Evolutionary conservation across 2,888 invertebrate species (phyloP), one percentile per base, ranked within the genome.

Genomic region (Ametastegia equiseti): DNA sequence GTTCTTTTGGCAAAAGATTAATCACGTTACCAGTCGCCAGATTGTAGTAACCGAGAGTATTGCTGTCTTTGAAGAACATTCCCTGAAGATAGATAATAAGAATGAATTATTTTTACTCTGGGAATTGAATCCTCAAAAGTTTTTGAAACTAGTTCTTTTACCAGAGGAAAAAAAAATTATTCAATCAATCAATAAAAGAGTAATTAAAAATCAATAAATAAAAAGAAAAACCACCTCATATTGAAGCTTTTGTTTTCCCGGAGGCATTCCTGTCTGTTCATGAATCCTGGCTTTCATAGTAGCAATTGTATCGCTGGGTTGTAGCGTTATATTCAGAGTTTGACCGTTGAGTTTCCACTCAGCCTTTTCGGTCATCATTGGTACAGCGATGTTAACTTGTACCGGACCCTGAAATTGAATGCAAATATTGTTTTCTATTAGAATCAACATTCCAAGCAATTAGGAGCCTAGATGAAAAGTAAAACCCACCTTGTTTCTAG

Each of bases 261-360:
- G 97, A 63, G 98, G 98, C 96, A 99, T 97, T 84, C 97, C 97
- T 81, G 97, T 97, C 85, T 95, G 94, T 90, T 97, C 96, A 84
- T 97, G 95, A 86, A 99, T 94, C 90, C 96, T 95, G 13, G 95
- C 95, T 93, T 99, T 99, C 86, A 99, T 94, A 80, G 95, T 96
- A 15, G 96, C 94, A n/a, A 98, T 96, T 0, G 95, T 93, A 85
- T 98, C 97, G 15, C 94, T 94, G 15, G 97, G 93, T 57, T 97
- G 95, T 88, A 99, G 90, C 1, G 95, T 95, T 80, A 98, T 94
- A 78, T 94, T 94, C 87, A 99, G 92, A 83, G 95, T 94, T 92
- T 99, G 98, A 0, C 99, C 99, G 91, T 97, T 97, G 83, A 99
- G 93, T 83, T 97, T 97, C 98, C 98, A 98, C 93, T 99, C 99